phyloP scores from a whole-genome alignment of 2,113 vertebrate species.

The Piprites chloris region DNA sequence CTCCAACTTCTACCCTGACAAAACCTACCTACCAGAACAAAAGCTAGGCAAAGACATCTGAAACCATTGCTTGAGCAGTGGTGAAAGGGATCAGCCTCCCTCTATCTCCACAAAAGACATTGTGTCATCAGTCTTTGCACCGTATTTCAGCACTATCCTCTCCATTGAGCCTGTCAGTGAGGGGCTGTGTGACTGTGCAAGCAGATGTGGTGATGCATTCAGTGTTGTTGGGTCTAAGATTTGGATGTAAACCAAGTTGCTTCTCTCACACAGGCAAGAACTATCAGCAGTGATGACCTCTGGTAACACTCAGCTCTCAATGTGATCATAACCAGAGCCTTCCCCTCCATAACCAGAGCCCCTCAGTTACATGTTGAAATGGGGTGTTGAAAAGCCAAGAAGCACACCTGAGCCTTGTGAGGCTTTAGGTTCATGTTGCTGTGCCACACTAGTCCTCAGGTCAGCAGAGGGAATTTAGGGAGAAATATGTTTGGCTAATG shows the following conservation, averaged over 20 bases:
- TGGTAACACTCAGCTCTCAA: not conserved
- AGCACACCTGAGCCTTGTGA: not conserved
- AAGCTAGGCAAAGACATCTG: not conserved
- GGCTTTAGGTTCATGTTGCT: not conserved
- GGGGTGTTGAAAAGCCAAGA: not conserved
- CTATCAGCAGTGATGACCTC: not conserved
- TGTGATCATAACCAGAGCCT: not conserved
- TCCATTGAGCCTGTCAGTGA: not conserved
- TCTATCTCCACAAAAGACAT: slow-evolving; percentile 31
- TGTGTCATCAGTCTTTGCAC: slow-evolving; percentile 26
- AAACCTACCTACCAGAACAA: no score
- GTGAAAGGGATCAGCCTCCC: slow-evolving; percentile 25
- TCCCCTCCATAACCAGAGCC: not conserved
- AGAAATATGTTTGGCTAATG: not conserved
- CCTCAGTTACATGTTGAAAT: rapidly evolving
- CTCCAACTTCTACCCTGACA: not conserved
- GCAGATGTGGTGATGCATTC: slow-evolving; percentile 3
- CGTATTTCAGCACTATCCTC: slow-evolving; percentile 26
- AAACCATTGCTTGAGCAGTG: slow-evolving; percentile 2
- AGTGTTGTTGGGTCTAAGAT: not conserved
- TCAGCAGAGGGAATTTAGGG: not conserved
- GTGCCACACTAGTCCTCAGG: not conserved
- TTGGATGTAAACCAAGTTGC: not conserved
- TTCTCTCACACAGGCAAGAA: not conserved
- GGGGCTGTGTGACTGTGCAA: not conserved